Base-by-base conservation (phyloP, 2,113 vertebrate species). In the Stictonetta naevosa region DNA sequence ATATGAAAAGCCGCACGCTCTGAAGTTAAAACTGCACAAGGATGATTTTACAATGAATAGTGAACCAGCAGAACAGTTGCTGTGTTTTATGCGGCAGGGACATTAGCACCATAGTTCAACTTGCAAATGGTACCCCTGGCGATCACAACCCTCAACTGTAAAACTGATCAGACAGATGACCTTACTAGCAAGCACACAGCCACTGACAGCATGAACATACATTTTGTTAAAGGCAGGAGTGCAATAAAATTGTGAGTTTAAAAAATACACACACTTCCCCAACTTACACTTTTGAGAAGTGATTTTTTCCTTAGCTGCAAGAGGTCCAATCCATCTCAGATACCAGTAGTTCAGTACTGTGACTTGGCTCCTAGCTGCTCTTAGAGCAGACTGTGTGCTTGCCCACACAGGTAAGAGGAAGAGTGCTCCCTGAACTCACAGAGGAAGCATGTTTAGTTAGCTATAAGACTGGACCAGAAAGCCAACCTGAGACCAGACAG, bases 131-230 rank as follows among this genome's bases (percentile, higher is more conserved):
- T n/a, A 44, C 58, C 46, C n/a, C 52, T 4, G 2, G 17, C 16
- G 50, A 34, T 16, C 56, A 46, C 28, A 59, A 6, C 71, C 33
- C 33, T 74, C 34, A 7, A 8, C 10, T 53, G 28, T 8, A 59
- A 59, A 79, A 2, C 34, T 44, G 36, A 5, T 4, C 42, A 25
- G 14, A 29, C 19, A 33, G 7, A 5, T 5, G 50, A 33, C 58
- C 22, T 56, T 46, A 23, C 8, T 0, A 17, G 40, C 68, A 68
- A 53, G 33, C 60, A 38, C 33, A 15, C 0, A 7, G 11, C 46
- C 33, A 28, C 17, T 3, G 8, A 42, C 23, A 42, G 56, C 62
- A 11, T 0, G 4, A 38, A 33, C 0, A 0, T 4, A 31, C 66
- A 10, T 6, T 64, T 31, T 53, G 14, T 7, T 75, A 18, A 48